A percentile compares a stretch with the other conserved stretches of the same genome.
Evolutionary conservation across 1,140 invertebrate species (phyloP).

Genomic region (Scaptomyza hsui): DNA sequence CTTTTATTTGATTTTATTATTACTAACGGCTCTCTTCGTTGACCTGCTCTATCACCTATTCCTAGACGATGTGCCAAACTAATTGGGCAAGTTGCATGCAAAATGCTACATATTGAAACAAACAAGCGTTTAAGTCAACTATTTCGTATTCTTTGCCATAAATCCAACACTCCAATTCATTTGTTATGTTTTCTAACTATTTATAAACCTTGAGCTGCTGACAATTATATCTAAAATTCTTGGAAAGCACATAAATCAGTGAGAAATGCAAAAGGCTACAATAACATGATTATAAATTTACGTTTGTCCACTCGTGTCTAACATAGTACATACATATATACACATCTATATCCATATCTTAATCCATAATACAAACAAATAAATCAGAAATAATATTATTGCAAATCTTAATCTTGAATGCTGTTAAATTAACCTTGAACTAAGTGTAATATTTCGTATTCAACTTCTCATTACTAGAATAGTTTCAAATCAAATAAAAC

Average conservation of each 20-base stretch:
- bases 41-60: too few relatives aligned
- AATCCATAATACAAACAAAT: background rate
- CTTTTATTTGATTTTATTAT: conserved; percentile 31
- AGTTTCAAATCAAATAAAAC: too few relatives aligned
- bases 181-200: conserved; percentile 2
- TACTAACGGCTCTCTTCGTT: conserved; percentile 2
- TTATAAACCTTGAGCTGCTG: conserved; percentile 4
- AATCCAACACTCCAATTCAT: conserved; percentile 13
- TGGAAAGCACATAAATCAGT: conserved; percentile 21
- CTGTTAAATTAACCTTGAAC: too few relatives aligned
- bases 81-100: conserved; percentile 28
- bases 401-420: background rate
- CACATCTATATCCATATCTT: background rate
- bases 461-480: too few relatives aligned
- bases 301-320: conserved; percentile 5
- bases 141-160: background rate
- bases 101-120: conserved; percentile 20
- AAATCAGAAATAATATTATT: conserved; percentile 21
- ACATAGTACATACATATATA: background rate
- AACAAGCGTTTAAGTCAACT: conserved; percentile 25
- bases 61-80: conserved; percentile 23
- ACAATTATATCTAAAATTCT: conserved; percentile 6
- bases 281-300: conserved; percentile 16
- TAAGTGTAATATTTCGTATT: too few relatives aligned
- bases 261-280: conserved; percentile 1